Conservation (phyloP, 2,888 invertebrate genomes). For the Ctena decussata region DNA sequence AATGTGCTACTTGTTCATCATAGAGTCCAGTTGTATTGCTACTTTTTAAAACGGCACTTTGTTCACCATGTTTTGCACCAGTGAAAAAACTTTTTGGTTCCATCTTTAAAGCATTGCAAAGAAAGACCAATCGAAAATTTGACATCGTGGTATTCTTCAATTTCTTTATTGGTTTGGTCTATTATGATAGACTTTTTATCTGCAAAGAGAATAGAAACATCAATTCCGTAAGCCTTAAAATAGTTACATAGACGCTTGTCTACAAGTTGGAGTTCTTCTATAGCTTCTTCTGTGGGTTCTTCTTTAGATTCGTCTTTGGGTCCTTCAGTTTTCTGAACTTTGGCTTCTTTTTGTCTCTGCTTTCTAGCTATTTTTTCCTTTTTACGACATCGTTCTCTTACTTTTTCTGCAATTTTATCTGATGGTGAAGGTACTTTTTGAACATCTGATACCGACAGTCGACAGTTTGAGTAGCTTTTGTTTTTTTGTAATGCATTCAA, state of each 20-base stretch:
- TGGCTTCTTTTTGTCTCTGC: background rate
- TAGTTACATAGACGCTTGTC: conserved; percentile 35
- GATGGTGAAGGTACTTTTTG: background rate
- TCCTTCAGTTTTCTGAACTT: background rate
- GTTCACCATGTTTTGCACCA: background rate
- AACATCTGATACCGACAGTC: background rate
- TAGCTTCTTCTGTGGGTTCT: background rate
- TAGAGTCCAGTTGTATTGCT: conserved; percentile 14
- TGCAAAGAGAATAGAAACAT: conserved; percentile 20
- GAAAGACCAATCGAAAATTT: conserved; percentile 20
- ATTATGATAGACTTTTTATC: conserved; percentile 38
- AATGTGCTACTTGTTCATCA: conserved; percentile 7
- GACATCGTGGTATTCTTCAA: conserved; percentile 5
- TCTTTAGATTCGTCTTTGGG: background rate
- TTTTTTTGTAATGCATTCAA: background rate
- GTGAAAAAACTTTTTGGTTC: conserved; percentile 10
- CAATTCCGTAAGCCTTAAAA: conserved; percentile 42
- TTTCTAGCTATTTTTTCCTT: background rate
- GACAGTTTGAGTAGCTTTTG: background rate
- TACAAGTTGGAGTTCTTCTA: conserved; percentile 12
- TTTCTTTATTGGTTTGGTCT: background rate
- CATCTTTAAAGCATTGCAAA: conserved; percentile 31
- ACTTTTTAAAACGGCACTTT: conserved; percentile 21
- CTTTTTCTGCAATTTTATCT: background rate
- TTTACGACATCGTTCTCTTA: background rate